Percentiles rank a stretch among this genome's conserved stretches.
phyloP scores from a whole-genome alignment of 1,140 invertebrate genomes.

The Heliconius himera region DNA sequence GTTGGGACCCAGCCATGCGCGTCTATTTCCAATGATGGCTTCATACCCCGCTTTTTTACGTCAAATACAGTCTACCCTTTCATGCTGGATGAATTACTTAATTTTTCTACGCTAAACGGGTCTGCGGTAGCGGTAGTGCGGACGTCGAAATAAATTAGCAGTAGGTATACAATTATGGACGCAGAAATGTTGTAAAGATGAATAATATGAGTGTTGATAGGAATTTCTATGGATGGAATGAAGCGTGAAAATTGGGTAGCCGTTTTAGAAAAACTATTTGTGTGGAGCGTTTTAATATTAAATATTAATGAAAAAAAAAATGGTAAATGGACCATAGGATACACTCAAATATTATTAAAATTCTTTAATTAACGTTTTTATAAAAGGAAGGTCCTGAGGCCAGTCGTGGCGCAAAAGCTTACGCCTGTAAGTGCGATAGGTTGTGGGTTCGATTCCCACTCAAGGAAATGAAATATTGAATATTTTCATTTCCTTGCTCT shows the following conservation, averaged over 20 bases:
- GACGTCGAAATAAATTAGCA: slow-evolving; percentile 71
- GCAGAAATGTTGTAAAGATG: slow-evolving; percentile 39
- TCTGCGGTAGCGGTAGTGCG: slow-evolving; percentile 54
- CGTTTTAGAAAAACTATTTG: slow-evolving; percentile 3
- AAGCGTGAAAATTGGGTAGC: slow-evolving; percentile 24
- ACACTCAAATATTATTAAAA: too few relatives aligned
- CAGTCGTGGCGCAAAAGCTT: too few relatives aligned
- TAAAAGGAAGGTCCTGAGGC: too few relatives aligned
- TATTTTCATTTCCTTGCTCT: too few relatives aligned
- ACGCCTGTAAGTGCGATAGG: too few relatives aligned
- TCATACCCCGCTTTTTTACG: slow-evolving; percentile 71
- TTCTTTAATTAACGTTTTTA: too few relatives aligned
- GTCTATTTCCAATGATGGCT: slow-evolving; percentile 68
- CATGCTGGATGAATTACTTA: slow-evolving; percentile 76
- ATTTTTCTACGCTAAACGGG: slow-evolving; percentile 69
- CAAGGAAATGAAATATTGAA: too few relatives aligned
- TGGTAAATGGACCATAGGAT: too few relatives aligned
- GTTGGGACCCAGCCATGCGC: slow-evolving; percentile 68
- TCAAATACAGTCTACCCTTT: slow-evolving; percentile 76
- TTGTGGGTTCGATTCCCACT: too few relatives aligned
- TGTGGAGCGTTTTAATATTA: too few relatives aligned
- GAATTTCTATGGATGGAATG: slow-evolving; percentile 34
- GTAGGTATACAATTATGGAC: slow-evolving; percentile 40
- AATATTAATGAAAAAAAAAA: too few relatives aligned
- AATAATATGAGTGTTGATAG: slow-evolving; percentile 23